Evolutionary conservation across 2,888 invertebrate genomes (phyloP).

Genomic region (Pomacea canaliculata): DNA sequence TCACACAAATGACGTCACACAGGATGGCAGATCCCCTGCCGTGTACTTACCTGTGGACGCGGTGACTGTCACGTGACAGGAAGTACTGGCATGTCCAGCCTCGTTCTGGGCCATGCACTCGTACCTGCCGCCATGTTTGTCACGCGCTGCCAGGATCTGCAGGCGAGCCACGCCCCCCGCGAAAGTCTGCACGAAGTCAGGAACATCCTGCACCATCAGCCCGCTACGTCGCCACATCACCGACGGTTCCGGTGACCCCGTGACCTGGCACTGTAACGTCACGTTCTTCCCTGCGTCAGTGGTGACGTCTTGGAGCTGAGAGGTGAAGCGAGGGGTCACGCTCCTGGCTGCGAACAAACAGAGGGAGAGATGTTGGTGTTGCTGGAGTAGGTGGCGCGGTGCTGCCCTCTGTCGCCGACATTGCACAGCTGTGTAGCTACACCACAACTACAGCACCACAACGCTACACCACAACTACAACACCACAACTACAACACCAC

Average conservation of each 20-base stretch:
- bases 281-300: constrained; percentile 40
- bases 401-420: too few species aligned
- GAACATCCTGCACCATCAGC: constrained; percentile 45
- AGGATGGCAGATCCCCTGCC: too few species aligned
- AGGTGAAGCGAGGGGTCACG: constrained; percentile 39
- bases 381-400: too few species aligned
- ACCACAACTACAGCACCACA: neutral
- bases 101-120: constrained; percentile 55
- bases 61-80: constrained; percentile 43
- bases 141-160: constrained; percentile 45
- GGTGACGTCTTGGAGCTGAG: constrained; percentile 40
- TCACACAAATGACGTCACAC: too few species aligned
- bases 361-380: neutral
- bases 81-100: constrained; percentile 46
- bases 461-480: too few species aligned
- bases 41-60: neutral
- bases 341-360: constrained; percentile 40
- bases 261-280: constrained; percentile 48
- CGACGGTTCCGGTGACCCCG: constrained; percentile 49
- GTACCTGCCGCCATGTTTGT: constrained; percentile 53
- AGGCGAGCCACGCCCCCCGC: constrained; percentile 47
- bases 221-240: constrained; percentile 58
- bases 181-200: constrained; percentile 53
- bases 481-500: too few species aligned
- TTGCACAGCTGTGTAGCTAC: neutral